These are phyloP conservation scores for Paelopatides confundens DNA, from an alignment of 53 echinoderm and acorn worm genomes.

Conservation along the genomic window DNA sequence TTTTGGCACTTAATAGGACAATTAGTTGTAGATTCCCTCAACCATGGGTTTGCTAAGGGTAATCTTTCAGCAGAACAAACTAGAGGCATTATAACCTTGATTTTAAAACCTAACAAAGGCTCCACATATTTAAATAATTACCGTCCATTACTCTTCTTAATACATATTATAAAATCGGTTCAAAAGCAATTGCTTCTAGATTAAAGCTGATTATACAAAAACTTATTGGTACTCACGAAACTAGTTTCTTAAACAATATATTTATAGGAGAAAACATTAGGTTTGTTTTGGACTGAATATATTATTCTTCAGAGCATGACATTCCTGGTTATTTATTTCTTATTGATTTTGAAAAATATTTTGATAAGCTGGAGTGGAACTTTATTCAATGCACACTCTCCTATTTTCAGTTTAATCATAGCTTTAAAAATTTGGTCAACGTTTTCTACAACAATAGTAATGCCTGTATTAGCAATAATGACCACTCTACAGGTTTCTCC, in stretches of 20 bases:
- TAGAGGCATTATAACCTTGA: not conserved
- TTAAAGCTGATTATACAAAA: not conserved
- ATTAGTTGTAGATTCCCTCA: not conserved
- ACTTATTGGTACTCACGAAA: not conserved
- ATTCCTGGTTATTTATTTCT: conserved; percentile 18
- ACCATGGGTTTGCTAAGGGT: not conserved
- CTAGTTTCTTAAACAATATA: not conserved
- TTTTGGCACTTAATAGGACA: not conserved
- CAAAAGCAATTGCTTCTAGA: not conserved
- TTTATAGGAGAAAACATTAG: not conserved
- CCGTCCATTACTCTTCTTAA: not conserved
- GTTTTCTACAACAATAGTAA: conserved; percentile 33
- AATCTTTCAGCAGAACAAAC: not conserved
- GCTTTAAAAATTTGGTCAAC: conserved; percentile 3
- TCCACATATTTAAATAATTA: not conserved
- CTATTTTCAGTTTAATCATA: conserved; percentile 22
- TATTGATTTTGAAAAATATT: conserved; percentile 59
- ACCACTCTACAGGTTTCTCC: conserved; percentile 2
- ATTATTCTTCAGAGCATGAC: too few relatives aligned
- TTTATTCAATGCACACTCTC: conserved; percentile 21
- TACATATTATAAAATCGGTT: not conserved
- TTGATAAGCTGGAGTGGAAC: conserved; percentile 35
- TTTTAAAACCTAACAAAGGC: not conserved
- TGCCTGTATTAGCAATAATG: conserved; percentile 41
- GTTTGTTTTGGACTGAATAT: not conserved